Evolutionary conservation across 2,113 vertebrate species (phyloP).

Genomic region (Pteropus alecto): DNA sequence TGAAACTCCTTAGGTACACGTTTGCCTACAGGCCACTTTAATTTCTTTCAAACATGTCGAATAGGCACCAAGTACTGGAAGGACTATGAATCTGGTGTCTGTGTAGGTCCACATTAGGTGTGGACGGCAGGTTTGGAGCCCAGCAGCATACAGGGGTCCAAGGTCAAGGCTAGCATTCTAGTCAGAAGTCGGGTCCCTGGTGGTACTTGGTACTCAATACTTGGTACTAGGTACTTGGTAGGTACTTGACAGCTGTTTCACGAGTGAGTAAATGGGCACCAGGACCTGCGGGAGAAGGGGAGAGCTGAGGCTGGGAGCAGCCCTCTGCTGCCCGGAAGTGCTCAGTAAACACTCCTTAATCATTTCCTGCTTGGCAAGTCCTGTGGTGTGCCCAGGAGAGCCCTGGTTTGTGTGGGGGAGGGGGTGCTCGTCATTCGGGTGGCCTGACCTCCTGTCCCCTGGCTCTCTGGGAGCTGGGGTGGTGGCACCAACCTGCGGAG

Average conservation of each 20-base stretch:
- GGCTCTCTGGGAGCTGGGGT: not conserved
- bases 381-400: not conserved
- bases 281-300: not conserved
- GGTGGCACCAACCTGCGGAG: not conserved
- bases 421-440: not conserved
- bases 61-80: not conserved
- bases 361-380: conserved; percentile 20
- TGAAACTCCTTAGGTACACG: not conserved
- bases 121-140: not conserved
- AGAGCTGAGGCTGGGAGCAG: not conserved
- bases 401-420: not conserved
- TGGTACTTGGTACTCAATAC: not conserved
- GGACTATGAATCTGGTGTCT: not conserved
- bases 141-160: not conserved
- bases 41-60: not conserved
- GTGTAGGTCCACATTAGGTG: not conserved
- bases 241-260: not conserved
- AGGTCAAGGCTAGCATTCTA: not conserved
- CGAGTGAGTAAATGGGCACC: not conserved
- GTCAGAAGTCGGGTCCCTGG: not conserved
- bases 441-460: not conserved
- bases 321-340: not conserved
- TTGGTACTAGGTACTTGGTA: not conserved
- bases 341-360: not conserved
- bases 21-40: not conserved